phyloP scores from a whole-genome alignment of 2,888 invertebrate species.

The Latrodectus hesperus region DNA sequence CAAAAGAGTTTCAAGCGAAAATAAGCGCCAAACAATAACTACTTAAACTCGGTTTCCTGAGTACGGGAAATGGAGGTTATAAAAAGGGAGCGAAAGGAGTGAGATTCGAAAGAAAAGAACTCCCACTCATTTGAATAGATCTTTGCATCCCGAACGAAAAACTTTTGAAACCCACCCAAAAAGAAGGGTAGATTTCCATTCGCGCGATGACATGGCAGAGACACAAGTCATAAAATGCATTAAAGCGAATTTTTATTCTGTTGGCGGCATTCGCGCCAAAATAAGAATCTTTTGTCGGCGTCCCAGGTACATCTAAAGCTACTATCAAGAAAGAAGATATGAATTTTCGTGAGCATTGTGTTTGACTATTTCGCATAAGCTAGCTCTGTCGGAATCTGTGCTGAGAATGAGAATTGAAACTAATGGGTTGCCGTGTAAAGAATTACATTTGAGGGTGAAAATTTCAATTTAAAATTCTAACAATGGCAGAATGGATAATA shows the following conservation, averaged over 20 bases:
- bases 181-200: background rate
- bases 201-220: slow-evolving; percentile 38
- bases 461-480: background rate
- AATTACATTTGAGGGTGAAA: slow-evolving; percentile 8
- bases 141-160: slow-evolving; percentile 23
- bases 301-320: slow-evolving; percentile 35
- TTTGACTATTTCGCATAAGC: slow-evolving; percentile 10
- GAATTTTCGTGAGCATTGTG: slow-evolving; percentile 8
- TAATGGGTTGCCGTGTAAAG: slow-evolving; percentile 56
- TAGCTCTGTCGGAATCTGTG: slow-evolving; percentile 1
- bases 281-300: slow-evolving; percentile 51
- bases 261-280: slow-evolving; percentile 22
- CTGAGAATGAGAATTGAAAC: slow-evolving; percentile 10
- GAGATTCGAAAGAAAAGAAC: slow-evolving; percentile 37
- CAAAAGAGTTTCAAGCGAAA: background rate
- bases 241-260: slow-evolving; percentile 68
- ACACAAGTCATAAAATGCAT: slow-evolving; percentile 69
- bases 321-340: background rate
- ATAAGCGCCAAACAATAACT: slow-evolving; percentile 47
- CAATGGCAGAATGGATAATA: too few species aligned
- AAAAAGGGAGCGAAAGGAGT: slow-evolving; percentile 17
- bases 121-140: slow-evolving; percentile 52
- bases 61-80: background rate
- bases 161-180: slow-evolving; percentile 32
- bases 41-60: slow-evolving; percentile 46